These are phyloP conservation scores for Heloderma charlesbogerti DNA, from an alignment of 2,113 vertebrate genomes.

Conservation along the genomic window DNA sequence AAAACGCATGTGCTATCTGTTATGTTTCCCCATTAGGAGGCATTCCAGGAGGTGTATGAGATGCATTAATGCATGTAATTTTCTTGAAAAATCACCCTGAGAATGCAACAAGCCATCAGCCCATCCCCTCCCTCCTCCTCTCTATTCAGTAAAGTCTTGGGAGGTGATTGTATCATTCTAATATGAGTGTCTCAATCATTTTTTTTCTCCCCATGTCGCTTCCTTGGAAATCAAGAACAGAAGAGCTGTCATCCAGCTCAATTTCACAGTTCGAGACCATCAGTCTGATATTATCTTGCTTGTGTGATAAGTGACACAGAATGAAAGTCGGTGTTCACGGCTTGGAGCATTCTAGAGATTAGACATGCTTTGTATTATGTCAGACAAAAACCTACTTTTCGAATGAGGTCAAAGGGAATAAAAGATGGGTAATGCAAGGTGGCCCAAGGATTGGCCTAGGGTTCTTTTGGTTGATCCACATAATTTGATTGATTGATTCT, in stretches of 20 bases:
- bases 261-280: background rate
- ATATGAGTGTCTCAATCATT: background rate
- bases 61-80: conserved; percentile 19
- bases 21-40: background rate
- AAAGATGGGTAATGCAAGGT: background rate
- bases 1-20: conserved; percentile 5
- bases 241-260: background rate
- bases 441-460: background rate
- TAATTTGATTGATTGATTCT: background rate
- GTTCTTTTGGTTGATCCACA: background rate
- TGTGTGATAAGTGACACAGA: background rate
- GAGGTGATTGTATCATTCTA: background rate
- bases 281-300: background rate
- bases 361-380: background rate
- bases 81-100: background rate
- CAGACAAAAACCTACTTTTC: background rate
- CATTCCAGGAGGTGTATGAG: conserved; percentile 13
- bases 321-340: background rate
- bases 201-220: background rate
- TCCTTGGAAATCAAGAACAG: background rate
- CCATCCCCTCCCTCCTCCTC: background rate
- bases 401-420: background rate
- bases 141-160: background rate
- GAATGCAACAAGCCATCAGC: conserved; percentile 13
- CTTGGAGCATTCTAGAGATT: background rate